Conservation (phyloP, 2,888 invertebrate species). For the Drosophila peninsularis region DNA sequence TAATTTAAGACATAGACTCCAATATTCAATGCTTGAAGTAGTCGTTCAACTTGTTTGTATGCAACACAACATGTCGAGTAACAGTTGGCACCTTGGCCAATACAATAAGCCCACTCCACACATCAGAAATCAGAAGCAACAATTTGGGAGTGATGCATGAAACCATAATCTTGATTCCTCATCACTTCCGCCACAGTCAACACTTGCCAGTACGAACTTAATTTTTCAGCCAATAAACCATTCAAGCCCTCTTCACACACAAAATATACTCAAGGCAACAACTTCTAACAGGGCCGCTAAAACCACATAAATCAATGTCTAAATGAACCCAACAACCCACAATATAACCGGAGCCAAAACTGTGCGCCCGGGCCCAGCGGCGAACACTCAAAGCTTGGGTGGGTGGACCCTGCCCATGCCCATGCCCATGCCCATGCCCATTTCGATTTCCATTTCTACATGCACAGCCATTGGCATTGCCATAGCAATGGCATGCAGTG, state of each 20-base stretch:
- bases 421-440: conserved; percentile 10
- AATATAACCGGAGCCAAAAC: conserved; percentile 40
- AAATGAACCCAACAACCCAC: conserved; percentile 39
- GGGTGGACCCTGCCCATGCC: neutral
- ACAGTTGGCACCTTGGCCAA: conserved; percentile 14
- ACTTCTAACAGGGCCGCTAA: conserved; percentile 43
- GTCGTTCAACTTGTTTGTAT: conserved; percentile 4
- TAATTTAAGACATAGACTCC: neutral
- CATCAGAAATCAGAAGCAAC: conserved; percentile 29
- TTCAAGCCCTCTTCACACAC: conserved; percentile 42
- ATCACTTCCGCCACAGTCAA: conserved; percentile 56
- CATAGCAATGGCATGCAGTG: conserved; percentile 59
- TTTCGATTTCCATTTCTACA: conserved; percentile 7
- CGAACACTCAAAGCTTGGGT: conserved; percentile 11
- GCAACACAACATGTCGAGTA: neutral
- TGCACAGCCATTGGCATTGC: conserved; percentile 9
- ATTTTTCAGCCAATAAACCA: conserved; percentile 73
- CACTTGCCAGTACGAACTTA: conserved; percentile 57
- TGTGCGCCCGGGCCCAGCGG: conserved; percentile 2
- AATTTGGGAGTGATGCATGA: conserved; percentile 32
- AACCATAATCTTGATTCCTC: conserved; percentile 63
- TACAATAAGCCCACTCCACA: conserved; percentile 4
- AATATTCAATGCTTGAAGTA: conserved; percentile 6
- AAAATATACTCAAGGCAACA: conserved; percentile 43
- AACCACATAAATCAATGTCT: conserved; percentile 79